Evolutionary conservation across 2,113 vertebrate genomes (phyloP).

Genomic region (Mustela nigripes): DNA sequence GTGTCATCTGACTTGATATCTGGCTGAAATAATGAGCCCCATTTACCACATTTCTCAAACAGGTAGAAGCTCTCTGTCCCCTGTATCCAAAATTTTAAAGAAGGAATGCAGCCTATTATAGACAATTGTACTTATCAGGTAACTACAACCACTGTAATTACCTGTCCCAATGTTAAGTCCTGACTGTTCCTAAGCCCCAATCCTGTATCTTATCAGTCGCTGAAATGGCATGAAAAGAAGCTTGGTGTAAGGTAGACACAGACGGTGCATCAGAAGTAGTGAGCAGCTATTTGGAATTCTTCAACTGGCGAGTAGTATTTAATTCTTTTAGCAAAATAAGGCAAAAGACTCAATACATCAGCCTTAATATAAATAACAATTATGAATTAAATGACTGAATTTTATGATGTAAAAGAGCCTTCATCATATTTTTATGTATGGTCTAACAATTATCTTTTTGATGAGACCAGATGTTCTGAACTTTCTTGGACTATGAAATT

Average conservation of each 20-base stretch:
- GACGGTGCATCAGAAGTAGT: fast-evolving
- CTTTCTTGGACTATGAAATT: conserved; percentile 11
- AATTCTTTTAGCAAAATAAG: not conserved
- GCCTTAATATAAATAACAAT: not conserved
- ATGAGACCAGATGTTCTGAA: not conserved
- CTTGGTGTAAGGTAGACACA: fast-evolving
- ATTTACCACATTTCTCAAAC: not conserved
- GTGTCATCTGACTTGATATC: not conserved
- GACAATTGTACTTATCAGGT: not conserved
- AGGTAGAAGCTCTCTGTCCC: not conserved
- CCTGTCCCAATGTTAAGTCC: not conserved
- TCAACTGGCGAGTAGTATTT: not conserved
- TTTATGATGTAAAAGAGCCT: not conserved
- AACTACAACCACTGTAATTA: not conserved
- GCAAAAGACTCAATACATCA: not conserved
- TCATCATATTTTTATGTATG: not conserved
- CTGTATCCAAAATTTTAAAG: not conserved
- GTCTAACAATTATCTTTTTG: conserved; percentile 48
- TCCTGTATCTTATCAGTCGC: not conserved
- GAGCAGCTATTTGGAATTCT: not conserved
- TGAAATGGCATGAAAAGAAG: not conserved
- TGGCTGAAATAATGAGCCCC: not conserved
- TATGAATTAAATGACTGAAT: not conserved
- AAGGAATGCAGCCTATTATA: not conserved
- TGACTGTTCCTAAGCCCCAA: not conserved